Base-by-base conservation (phyloP, 2,888 invertebrate species). In the Apeira syringaria region DNA sequence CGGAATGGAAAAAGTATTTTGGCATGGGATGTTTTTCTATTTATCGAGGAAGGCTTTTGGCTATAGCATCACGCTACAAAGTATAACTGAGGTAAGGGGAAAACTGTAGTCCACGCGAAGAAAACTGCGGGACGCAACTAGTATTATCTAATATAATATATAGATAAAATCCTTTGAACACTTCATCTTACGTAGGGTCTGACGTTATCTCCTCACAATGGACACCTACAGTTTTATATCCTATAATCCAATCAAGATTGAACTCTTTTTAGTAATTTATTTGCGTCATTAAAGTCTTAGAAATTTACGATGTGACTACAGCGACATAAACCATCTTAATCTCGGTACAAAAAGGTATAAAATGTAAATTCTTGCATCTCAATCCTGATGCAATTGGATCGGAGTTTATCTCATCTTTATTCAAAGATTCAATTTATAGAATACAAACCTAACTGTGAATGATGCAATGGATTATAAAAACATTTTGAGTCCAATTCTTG, bases 401-500 rank as follows among this genome's bases (percentile, higher is more conserved):
- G 9, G 30, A 33, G 22, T 31, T 31, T 37, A 42, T 33, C 35
- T 49, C 57, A 65, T 65, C 61, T 64, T 62, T 66, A 68, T 68
- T 68, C 63, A 60, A 58, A 61, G 61, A 20, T n/a, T 31, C 8
- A 15, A 60, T 34, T 31, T 30, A 9, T 12, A 20, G 20, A 29
- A 34, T 13, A 30, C 53, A 41, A 30, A 25, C 35, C 41, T 24
- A 8, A 35, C 24, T 34, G 30, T 11, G 29, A 53, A 56, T 57
- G 62, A 70, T 62, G 61, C 67, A 64, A 67, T 68, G 60, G 69
- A 72, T n/a, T n/a, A n/a, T n/a, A n/a, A n/a, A n/a, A n/a, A n/a
- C n/a, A n/a, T n/a, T n/a, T n/a, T n/a, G n/a, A n/a, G n/a, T n/a
- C n/a, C n/a, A n/a, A n/a, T n/a, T n/a, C n/a, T n/a, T n/a, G n/a